Evolutionary conservation across 2,113 vertebrate species (phyloP).

Genomic region (Catharus bicknelli): DNA sequence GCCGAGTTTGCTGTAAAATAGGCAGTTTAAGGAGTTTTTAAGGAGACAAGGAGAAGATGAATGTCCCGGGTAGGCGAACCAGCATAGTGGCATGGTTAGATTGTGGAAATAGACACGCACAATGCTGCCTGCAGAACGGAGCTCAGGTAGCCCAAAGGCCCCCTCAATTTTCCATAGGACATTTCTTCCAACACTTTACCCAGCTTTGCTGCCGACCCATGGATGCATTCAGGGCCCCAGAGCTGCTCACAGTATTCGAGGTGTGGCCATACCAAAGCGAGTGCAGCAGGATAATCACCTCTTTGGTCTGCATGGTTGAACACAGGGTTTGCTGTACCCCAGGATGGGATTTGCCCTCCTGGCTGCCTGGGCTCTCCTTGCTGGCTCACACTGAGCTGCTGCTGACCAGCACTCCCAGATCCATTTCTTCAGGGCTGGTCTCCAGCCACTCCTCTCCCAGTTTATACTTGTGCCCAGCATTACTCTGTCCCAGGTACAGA

Average conservation of each 20-base stretch:
- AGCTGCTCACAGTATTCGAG: background rate
- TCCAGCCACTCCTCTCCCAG: background rate
- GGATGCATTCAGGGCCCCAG: accelerated
- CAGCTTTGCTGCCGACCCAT: background rate
- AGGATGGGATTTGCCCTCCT: background rate
- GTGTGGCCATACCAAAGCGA: accelerated
- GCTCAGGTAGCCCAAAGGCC: background rate
- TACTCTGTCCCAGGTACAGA: background rate
- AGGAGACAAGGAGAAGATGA: background rate
- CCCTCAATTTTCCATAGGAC: accelerated
- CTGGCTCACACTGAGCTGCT: background rate
- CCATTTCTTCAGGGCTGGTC: background rate
- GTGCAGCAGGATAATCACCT: background rate
- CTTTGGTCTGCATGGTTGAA: background rate
- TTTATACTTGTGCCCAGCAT: background rate
- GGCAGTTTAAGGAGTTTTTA: background rate
- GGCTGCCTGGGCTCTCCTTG: background rate
- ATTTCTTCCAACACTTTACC: background rate
- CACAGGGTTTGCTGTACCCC: background rate
- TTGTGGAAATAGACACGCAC: accelerated
- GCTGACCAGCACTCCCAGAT: background rate
- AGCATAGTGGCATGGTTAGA: accelerated
- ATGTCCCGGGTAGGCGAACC: background rate
- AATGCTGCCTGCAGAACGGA: accelerated
- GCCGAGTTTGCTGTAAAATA: background rate